A percentile compares a stretch with the other conserved stretches of the same genome.
phyloP scores from a whole-genome alignment of 2,113 vertebrate genomes.

The Daubentonia madagascariensis region DNA sequence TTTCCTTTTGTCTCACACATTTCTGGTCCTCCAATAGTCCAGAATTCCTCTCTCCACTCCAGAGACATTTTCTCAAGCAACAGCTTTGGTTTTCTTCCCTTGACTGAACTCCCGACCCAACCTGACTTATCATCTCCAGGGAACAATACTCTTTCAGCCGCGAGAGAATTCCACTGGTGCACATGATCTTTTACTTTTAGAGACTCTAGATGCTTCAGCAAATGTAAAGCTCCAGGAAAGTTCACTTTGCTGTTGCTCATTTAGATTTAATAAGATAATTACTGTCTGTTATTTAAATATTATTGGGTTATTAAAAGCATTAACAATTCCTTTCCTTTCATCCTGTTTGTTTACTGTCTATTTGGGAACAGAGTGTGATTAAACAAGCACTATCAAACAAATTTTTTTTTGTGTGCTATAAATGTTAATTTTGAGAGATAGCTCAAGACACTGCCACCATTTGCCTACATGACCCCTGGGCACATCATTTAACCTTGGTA shows the following conservation, averaged over 20 bases:
- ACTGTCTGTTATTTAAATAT: slow-evolving; percentile 54
- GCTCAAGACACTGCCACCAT: neutral
- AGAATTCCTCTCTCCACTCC: neutral
- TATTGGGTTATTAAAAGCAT: slow-evolving; percentile 52
- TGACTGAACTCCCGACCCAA: neutral
- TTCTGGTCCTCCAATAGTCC: neutral
- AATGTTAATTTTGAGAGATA: slow-evolving; percentile 35
- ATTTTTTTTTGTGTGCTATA: slow-evolving; percentile 16
- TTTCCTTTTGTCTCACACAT: neutral
- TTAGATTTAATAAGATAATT: slow-evolving; percentile 57
- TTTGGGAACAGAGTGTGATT: slow-evolving; percentile 50
- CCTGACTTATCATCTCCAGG: neutral
- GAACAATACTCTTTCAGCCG: neutral
- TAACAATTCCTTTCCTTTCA: slow-evolving; percentile 40
- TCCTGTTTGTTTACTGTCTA: slow-evolving; percentile 39
- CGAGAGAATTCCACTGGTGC: neutral
- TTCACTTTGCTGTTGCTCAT: slow-evolving; percentile 36
- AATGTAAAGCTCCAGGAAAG: neutral
- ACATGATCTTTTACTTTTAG: slow-evolving; percentile 2
- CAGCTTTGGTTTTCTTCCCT: neutral
- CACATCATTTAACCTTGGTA: neutral
- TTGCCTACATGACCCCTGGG: neutral
- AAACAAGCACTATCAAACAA: neutral
- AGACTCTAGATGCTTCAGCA: neutral
- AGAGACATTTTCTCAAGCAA: slow-evolving; percentile 19